Percentiles rank a stretch among this genome's conserved stretches.
Evolutionary conservation across 92 coral and sea anemone species (phyloP).

Genomic region (Paramuricea clavata): DNA sequence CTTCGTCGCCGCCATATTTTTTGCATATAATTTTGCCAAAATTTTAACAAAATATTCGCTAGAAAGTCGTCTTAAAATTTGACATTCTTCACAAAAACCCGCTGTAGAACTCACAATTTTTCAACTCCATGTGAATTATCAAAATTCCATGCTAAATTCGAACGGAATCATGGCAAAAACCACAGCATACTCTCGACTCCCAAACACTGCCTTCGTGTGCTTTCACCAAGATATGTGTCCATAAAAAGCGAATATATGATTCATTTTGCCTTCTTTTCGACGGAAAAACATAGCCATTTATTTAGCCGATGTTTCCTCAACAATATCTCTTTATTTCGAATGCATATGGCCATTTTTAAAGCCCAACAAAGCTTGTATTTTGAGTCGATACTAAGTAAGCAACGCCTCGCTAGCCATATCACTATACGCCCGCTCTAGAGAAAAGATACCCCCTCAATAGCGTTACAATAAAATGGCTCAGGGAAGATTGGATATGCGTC

Average conservation of each 20-base stretch:
- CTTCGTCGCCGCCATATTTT: slow-evolving; percentile 31
- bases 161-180: slow-evolving; percentile 27
- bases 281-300: neutral
- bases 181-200: slow-evolving; percentile 7
- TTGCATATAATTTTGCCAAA: neutral
- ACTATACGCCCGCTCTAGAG: neutral
- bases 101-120: slow-evolving; percentile 42
- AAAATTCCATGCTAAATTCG: slow-evolving; percentile 13
- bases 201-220: slow-evolving; percentile 31
- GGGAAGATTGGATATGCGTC: slow-evolving; percentile 41
- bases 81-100: neutral
- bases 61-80: neutral
- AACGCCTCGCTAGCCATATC: neutral
- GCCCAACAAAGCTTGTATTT: neutral
- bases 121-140: slow-evolving; percentile 14
- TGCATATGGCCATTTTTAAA: neutral
- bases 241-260: neutral
- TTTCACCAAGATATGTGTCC: neutral
- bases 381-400: neutral
- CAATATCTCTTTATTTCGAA: neutral
- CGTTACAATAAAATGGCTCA: slow-evolving; percentile 15
- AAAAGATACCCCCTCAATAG: slow-evolving; percentile 47
- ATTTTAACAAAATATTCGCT: neutral
- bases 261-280: slow-evolving; percentile 15
- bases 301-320: slow-evolving; percentile 25